Evolutionary conservation across 1,140 invertebrate species (phyloP).

Genomic region (Goniozus legneri): DNA sequence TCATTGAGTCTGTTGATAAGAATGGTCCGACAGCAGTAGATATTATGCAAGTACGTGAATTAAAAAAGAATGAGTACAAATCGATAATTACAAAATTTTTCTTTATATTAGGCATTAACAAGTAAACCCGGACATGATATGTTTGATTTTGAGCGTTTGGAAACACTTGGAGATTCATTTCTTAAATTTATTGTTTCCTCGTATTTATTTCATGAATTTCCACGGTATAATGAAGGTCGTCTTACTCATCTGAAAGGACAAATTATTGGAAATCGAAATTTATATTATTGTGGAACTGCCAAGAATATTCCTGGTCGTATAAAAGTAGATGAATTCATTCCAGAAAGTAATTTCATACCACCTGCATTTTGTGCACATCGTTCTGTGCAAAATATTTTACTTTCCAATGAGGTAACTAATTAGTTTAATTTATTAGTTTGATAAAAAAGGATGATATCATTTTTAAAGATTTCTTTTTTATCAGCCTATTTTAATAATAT

Average conservation of each 20-base stretch:
- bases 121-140: slow-evolving; percentile 69
- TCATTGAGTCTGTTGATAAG: slow-evolving; percentile 12
- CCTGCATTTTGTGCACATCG: slow-evolving; percentile 55
- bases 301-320: slow-evolving; percentile 58
- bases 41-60: slow-evolving; percentile 32
- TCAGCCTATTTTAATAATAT: not conserved
- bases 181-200: slow-evolving; percentile 76
- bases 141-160: slow-evolving; percentile 78
- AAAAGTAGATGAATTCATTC: slow-evolving; percentile 64
- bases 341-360: slow-evolving; percentile 65
- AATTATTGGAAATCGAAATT: slow-evolving; percentile 79
- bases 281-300: slow-evolving; percentile 64
- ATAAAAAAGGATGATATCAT: not conserved
- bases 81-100: slow-evolving; percentile 9
- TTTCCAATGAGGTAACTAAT: slow-evolving; percentile 25
- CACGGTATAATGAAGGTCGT: slow-evolving; percentile 69
- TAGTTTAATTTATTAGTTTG: slow-evolving; percentile 6
- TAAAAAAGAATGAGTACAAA: too few species aligned
- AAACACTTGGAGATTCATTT: slow-evolving; percentile 87
- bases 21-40: slow-evolving; percentile 25
- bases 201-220: slow-evolving; percentile 70
- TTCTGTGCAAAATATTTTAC: slow-evolving; percentile 29
- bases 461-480: not conserved
- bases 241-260: slow-evolving; percentile 72
- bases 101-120: slow-evolving; percentile 63